phyloP scores from a whole-genome alignment of 2,113 vertebrate genomes.

The Thalassoma bifasciatum region DNA sequence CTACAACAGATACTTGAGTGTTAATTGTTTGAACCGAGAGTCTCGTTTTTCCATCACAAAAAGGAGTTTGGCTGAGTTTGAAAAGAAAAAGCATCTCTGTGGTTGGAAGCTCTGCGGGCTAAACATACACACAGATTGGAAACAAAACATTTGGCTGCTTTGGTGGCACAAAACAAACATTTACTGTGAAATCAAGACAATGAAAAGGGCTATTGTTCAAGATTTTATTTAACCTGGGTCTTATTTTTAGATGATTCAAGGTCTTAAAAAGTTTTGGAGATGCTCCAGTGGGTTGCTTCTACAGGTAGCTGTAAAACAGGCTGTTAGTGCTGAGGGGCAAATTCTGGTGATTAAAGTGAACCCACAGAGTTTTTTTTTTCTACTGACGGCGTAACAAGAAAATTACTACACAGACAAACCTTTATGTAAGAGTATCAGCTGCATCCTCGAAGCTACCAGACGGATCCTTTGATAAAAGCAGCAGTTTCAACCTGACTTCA shows the following conservation, averaged over 20 bases:
- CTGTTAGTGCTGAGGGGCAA: background rate
- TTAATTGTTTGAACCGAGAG: background rate
- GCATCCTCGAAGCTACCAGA: too few relatives aligned
- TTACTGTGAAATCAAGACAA: background rate
- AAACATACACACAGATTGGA: constrained; percentile 8
- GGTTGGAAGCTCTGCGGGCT: constrained; percentile 13
- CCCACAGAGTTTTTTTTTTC: too few relatives aligned
- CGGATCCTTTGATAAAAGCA: too few relatives aligned
- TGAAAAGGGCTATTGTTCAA: background rate
- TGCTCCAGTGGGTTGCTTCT: too few relatives aligned
- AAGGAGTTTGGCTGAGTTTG: background rate
- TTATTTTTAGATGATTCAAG: too few relatives aligned
- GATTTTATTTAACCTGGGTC: too few relatives aligned
- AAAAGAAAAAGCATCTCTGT: background rate
- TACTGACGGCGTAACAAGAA: too few relatives aligned
- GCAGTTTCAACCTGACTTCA: too few relatives aligned
- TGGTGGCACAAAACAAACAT: constrained; percentile 11
- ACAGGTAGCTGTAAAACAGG: too few relatives aligned
- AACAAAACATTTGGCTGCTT: constrained; percentile 14
- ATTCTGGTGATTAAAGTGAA: too few relatives aligned
- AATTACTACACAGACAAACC: background rate
- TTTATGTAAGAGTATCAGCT: background rate
- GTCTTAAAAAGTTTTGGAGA: too few relatives aligned
- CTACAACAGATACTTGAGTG: background rate
- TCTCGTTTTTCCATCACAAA: background rate